Base-by-base conservation (phyloP, 2,797 vertebrate species). In the Spinibarbus caldwelli region DNA sequence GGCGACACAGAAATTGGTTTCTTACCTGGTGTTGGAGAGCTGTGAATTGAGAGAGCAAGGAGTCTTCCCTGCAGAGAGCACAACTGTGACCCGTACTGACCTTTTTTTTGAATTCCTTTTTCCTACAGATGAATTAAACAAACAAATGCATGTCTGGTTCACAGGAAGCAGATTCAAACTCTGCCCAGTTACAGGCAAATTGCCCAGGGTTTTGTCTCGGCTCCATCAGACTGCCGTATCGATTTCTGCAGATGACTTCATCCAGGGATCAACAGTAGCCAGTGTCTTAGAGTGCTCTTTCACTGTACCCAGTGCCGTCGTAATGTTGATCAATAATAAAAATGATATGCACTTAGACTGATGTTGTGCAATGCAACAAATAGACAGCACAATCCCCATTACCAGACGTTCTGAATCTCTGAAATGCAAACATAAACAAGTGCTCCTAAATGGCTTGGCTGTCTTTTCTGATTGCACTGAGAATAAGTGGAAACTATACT, bases 1-100 rank as follows among this genome's bases (percentile, higher is more conserved):
- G 57, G 81, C 84, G 31, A 84, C 70, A 67, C 31, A 87, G 78
- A 80, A 92, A 92, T 89, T 86, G 86, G 26, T 87, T 92, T 83
- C 78, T 89, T 64, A 76, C 86, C 34, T 3, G 80, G 77, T 89
- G 87, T 57, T 54, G 78, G 81, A 49, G 84, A 85, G 77, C 87
- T 88, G 59, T 79, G 89, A 91, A 89, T 78, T 59, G 15, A 87
- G 85, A 81, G 52, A 47, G 59, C 64, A 57, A 78, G 49, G 17
- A 75, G 57, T 85, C 68, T 81, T 82, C 71, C 78, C 79, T 43
- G 31, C 26, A 73, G 81, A 80, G 77, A 89, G 43, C 82, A 85
- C 67, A 75, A 54, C 47, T 41, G 26, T 54, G 90, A 87, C 85
- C 34, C 59, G 70, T 66, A 41, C 72, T 76, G 67, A 80, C 87